A percentile compares a stretch with the other conserved stretches of the same genome.
Conservation (phyloP, 2,797 vertebrate species). For the Zalophus californianus region DNA sequence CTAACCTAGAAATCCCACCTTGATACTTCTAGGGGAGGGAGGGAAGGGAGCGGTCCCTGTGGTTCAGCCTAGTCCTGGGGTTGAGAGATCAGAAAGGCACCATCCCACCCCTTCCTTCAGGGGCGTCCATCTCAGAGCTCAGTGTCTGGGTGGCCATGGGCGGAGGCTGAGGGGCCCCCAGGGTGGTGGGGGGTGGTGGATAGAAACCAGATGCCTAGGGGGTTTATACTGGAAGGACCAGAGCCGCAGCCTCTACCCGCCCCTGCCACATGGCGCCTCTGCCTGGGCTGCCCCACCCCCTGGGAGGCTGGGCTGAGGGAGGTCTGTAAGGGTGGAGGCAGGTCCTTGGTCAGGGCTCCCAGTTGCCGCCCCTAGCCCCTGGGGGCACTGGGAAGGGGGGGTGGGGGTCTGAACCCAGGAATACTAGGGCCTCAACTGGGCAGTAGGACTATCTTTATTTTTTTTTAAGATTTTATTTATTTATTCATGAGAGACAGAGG, state of each 20-base stretch:
- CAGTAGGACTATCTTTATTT: background rate
- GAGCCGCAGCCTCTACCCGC: conserved; percentile 82
- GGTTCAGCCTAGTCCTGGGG: conserved; percentile 70
- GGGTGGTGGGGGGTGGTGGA: conserved; percentile 82
- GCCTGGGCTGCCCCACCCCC: conserved; percentile 79
- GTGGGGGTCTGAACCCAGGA: background rate
- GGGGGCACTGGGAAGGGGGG: background rate
- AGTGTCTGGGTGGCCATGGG: conserved; percentile 85
- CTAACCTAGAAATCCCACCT: conserved; percentile 74
- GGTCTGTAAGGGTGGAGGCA: conserved; percentile 71
- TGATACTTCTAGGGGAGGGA: conserved; percentile 50
- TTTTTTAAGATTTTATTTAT: too few relatives aligned
- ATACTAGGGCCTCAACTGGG: background rate
- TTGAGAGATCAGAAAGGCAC: conserved; percentile 79
- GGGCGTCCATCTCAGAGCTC: conserved; percentile 77
- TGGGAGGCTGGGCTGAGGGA: conserved; percentile 77
- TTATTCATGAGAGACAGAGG: too few relatives aligned
- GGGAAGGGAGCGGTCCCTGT: conserved; percentile 71
- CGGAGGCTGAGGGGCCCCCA: conserved; percentile 84
- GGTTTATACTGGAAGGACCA: conserved; percentile 83
- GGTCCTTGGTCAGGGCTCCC: conserved; percentile 65
- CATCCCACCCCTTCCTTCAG: conserved; percentile 74
- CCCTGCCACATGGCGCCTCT: conserved; percentile 84
- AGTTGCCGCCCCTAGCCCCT: conserved; percentile 29
- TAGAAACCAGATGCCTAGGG: conserved; percentile 86